These are phyloP conservation scores for Clamator glandarius DNA, from an alignment of 2,797 vertebrate species.

Conservation along the genomic window DNA sequence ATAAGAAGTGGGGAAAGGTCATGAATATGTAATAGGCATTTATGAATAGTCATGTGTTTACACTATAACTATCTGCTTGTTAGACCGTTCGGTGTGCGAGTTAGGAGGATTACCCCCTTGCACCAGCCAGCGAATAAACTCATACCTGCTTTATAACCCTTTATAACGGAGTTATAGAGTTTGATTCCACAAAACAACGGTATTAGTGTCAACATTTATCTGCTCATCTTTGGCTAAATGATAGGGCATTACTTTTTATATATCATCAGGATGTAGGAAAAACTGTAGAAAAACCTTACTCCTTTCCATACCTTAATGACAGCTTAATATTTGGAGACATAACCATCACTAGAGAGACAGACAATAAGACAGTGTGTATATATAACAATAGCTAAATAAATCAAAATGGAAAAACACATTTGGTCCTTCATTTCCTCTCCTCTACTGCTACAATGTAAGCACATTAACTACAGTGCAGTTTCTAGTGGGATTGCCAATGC, in stretches of 20 bases:
- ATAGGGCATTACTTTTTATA: neutral
- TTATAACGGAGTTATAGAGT: too few relatives aligned
- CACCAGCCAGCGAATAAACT: too few relatives aligned
- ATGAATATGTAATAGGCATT: too few relatives aligned
- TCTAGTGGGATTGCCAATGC: neutral
- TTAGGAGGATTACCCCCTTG: too few relatives aligned
- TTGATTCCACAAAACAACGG: too few relatives aligned
- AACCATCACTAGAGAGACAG: neutral
- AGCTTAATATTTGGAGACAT: neutral
- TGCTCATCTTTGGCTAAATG: neutral
- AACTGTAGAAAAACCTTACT: neutral
- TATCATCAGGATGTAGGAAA: neutral
- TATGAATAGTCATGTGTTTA: too few relatives aligned
- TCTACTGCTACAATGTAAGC: fast-evolving
- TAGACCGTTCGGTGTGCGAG: too few relatives aligned
- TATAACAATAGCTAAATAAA: neutral
- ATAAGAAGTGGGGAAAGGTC: too few relatives aligned
- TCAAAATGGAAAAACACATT: neutral
- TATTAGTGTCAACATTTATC: neutral
- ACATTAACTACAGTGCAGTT: neutral
- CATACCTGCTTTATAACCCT: too few relatives aligned
- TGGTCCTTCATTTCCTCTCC: neutral
- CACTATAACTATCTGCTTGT: too few relatives aligned
- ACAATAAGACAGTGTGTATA: fast-evolving
- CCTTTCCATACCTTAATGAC: neutral